Conservation (phyloP, 2,113 vertebrate species). For the Mustela nigripes region DNA sequence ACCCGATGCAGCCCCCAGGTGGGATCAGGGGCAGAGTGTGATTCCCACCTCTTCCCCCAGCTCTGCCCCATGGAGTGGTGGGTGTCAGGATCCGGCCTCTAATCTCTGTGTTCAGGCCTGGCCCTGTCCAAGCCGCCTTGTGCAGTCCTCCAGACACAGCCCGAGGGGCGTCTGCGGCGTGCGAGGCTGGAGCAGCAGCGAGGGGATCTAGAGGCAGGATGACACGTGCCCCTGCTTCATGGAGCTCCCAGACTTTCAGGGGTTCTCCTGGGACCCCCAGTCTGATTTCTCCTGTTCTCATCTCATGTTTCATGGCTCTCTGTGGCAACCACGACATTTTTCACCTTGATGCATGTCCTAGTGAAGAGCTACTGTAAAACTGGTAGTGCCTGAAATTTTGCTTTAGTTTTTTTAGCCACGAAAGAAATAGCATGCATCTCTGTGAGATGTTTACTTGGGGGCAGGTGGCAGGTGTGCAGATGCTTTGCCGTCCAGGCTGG, state of each 20-base stretch:
- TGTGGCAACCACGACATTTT: not conserved
- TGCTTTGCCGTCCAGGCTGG: fast-evolving
- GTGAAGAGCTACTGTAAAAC: not conserved
- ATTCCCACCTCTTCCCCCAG: fast-evolving
- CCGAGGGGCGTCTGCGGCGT: fast-evolving
- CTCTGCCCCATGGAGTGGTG: fast-evolving
- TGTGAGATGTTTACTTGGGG: fast-evolving
- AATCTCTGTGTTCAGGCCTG: not conserved
- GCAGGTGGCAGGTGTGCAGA: not conserved
- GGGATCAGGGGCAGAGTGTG: not conserved
- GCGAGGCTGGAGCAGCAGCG: not conserved
- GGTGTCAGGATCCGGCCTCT: not conserved
- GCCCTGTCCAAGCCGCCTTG: fast-evolving
- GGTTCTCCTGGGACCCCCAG: not conserved
- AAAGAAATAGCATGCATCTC: fast-evolving
- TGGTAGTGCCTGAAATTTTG: not conserved
- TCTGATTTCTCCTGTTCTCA: not conserved
- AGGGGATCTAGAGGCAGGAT: not conserved
- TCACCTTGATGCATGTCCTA: not conserved
- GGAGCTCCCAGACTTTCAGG: not conserved
- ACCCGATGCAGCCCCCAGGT: fast-evolving
- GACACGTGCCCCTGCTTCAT: fast-evolving
- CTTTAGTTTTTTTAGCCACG: not conserved
- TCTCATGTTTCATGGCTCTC: not conserved
- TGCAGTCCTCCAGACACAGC: fast-evolving